Percentiles rank a stretch among this genome's conserved stretches.
Evolutionary conservation across 1,140 invertebrate genomes (phyloP).

Genomic region (Drosophila orosa): DNA sequence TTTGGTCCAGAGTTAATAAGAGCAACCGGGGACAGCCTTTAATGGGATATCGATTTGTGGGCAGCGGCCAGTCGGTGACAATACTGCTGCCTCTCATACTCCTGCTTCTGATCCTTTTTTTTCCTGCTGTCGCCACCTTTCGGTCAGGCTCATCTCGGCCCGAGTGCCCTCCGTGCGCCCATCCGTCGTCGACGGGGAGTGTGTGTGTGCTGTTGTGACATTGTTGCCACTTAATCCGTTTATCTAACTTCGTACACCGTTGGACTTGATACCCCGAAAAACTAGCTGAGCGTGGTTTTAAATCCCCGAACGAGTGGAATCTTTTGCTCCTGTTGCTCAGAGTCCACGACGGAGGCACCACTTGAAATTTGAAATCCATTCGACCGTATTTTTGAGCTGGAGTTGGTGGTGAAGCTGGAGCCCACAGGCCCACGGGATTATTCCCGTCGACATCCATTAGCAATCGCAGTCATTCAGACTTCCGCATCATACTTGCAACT

Average conservation of each 20-base stretch:
- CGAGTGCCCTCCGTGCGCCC: background rate
- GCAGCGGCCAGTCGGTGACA: slow-evolving; percentile 38
- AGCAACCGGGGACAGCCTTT: slow-evolving; percentile 18
- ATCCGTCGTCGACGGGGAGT: slow-evolving; percentile 5
- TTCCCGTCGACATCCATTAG: slow-evolving; percentile 71
- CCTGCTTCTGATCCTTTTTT: slow-evolving; percentile 2
- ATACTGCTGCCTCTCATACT: background rate
- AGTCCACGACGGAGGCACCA: slow-evolving; percentile 14
- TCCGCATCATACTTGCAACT: slow-evolving; percentile 81
- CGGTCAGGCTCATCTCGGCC: slow-evolving; percentile 29
- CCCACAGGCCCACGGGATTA: background rate
- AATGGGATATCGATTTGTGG: slow-evolving; percentile 73
- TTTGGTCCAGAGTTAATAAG: background rate
- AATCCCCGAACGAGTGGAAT: slow-evolving; percentile 42
- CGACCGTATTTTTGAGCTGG: slow-evolving; percentile 54
- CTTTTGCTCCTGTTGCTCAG: slow-evolving; percentile 40
- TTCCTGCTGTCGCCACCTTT: slow-evolving; percentile 20
- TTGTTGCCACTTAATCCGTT: slow-evolving; percentile 84
- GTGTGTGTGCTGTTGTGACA: slow-evolving; percentile 55
- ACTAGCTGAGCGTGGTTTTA: slow-evolving; percentile 68
- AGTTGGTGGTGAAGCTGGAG: background rate
- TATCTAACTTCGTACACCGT: slow-evolving; percentile 84
- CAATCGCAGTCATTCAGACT: slow-evolving; percentile 81
- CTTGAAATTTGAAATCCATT: slow-evolving; percentile 71
- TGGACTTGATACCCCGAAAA: slow-evolving; percentile 80